These are phyloP conservation scores for Peromyscus eremicus DNA, from an alignment of 2,797 vertebrate genomes.

Conservation along the genomic window DNA sequence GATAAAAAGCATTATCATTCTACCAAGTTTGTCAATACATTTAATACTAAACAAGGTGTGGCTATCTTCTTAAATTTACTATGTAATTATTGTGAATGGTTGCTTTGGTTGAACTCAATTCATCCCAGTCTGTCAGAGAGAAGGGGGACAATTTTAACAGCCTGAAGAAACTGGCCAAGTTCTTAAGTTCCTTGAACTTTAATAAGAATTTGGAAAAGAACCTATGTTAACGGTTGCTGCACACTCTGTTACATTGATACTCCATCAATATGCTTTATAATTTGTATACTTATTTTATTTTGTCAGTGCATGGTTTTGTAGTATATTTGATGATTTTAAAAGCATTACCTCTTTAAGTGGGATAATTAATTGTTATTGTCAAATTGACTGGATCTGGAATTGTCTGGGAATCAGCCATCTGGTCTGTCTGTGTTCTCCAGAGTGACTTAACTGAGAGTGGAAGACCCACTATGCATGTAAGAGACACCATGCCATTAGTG, in stretches of 20 bases:
- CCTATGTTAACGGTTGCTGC: neutral
- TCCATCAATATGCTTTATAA: neutral
- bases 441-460: neutral
- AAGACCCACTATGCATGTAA: too few relatives aligned
- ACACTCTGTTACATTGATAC: neutral
- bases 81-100: neutral
- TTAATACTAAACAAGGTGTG: neutral
- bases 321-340: neutral
- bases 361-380: neutral
- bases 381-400: neutral
- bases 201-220: neutral
- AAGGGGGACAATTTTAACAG: neutral
- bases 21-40: neutral
- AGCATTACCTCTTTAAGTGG: neutral
- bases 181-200: neutral
- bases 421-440: neutral
- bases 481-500: neutral
- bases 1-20: neutral
- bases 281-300: neutral
- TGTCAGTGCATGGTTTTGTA: neutral
- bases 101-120: neutral
- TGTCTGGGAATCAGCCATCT: neutral
- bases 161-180: neutral
- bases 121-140: neutral
- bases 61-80: neutral